phyloP scores from a whole-genome alignment of 2,888 invertebrate genomes.

The Oscheius onirici region DNA sequence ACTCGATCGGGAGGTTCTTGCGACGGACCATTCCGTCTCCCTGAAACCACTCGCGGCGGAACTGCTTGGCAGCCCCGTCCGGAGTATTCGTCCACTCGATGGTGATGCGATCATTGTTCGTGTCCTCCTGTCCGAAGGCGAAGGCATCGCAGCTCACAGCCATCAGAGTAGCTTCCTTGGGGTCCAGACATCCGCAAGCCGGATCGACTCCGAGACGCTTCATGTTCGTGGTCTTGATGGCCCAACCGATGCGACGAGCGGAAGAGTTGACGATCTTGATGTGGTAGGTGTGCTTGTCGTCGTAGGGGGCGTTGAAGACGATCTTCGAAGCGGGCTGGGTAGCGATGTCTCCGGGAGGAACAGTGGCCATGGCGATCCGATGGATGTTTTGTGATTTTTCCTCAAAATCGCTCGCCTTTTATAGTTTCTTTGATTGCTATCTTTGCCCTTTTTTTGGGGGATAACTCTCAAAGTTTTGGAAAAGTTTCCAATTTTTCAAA shows the following conservation, averaged over 20 bases:
- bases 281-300: constrained; percentile 62
- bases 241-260: constrained; percentile 1
- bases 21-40: constrained; percentile 44
- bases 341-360: no score
- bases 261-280: constrained; percentile 40
- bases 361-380: no score
- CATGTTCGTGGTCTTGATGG: no score
- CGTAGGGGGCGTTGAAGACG: constrained; percentile 63
- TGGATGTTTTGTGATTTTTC: no score
- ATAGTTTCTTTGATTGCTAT: no score
- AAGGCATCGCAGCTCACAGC: constrained; percentile 53
- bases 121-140: constrained; percentile 28
- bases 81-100: constrained; percentile 58
- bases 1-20: constrained; percentile 39
- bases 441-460: no score
- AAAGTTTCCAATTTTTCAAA: no score
- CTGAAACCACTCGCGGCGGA: constrained; percentile 48
- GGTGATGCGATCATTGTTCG: constrained; percentile 36
- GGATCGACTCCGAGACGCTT: no score
- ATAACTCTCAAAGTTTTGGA: no score
- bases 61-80: constrained; percentile 61
- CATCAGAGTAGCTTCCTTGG: constrained; percentile 55
- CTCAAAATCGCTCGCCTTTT: no score
- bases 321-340: constrained; percentile 38
- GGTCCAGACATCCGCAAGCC: constrained; percentile 56